Evolutionary conservation across 2,797 vertebrate species (phyloP).

Genomic region (Leptatherina wallacei): DNA sequence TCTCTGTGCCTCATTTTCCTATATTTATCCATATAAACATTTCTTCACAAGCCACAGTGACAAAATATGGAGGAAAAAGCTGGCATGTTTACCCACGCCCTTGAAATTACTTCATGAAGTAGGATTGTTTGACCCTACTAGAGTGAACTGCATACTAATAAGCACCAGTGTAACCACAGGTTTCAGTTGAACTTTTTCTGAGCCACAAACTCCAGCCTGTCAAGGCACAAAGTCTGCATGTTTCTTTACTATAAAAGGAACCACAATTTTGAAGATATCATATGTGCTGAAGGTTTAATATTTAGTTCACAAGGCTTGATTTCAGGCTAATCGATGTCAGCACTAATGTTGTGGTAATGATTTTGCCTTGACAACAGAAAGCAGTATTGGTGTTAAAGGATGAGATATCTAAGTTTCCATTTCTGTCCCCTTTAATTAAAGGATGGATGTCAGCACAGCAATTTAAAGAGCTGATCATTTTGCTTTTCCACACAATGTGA

Average conservation of each 20-base stretch:
- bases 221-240: neutral
- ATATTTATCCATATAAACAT: neutral
- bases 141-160: slow-evolving; percentile 5
- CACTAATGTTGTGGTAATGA: neutral
- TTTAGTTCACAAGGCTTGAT: slow-evolving; percentile 5
- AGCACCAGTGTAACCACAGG: slow-evolving; percentile 4
- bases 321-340: neutral
- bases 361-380: neutral
- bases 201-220: slow-evolving; percentile 9
- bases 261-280: neutral
- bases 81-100: slow-evolving; percentile 21
- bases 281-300: neutral
- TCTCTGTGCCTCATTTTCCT: slow-evolving; percentile 4
- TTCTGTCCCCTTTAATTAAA: neutral
- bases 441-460: no score
- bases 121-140: slow-evolving; percentile 3
- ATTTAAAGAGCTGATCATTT: no score
- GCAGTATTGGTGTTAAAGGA: no score
- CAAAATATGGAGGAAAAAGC: slow-evolving; percentile 23
- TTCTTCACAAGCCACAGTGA: slow-evolving; percentile 8
- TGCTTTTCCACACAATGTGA: no score
- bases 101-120: slow-evolving; percentile 10
- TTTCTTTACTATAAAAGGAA: slow-evolving; percentile 6
- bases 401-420: no score
- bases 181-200: slow-evolving; percentile 13